phyloP scores from a whole-genome alignment of 2,113 vertebrate genomes.

The Periophthalmodon schlosseri region DNA sequence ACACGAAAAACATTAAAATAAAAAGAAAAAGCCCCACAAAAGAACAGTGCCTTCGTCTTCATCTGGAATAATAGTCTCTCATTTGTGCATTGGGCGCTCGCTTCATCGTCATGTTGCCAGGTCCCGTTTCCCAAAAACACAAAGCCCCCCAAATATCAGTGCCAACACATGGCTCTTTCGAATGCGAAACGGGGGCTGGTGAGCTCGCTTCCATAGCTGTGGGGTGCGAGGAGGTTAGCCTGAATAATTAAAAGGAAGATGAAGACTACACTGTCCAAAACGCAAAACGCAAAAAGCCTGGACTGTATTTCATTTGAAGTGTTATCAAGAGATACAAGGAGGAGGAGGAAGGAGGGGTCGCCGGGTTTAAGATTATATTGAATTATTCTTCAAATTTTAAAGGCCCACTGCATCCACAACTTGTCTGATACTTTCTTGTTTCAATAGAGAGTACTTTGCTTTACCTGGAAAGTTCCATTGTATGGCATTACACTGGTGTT shows the following conservation, averaged over 20 bases:
- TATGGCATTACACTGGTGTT: too few species aligned
- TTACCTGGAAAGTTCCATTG: too few species aligned
- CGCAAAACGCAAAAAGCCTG: slow-evolving; percentile 49
- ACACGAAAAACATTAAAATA: slow-evolving; percentile 37
- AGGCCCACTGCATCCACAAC: too few species aligned
- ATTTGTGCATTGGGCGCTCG: slow-evolving; percentile 37
- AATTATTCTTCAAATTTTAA: too few species aligned
- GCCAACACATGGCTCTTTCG: slow-evolving; percentile 65
- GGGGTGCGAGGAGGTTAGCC: slow-evolving; percentile 62
- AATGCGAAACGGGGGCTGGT: slow-evolving; percentile 40
- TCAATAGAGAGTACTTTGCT: too few species aligned
- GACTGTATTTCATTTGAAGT: slow-evolving; percentile 41
- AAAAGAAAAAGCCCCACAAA: neutral
- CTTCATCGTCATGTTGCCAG: slow-evolving; percentile 49
- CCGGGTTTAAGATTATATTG: neutral
- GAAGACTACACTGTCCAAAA: slow-evolving; percentile 50
- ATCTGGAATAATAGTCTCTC: slow-evolving; percentile 64
- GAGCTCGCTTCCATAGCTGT: slow-evolving; percentile 55
- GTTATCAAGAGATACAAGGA: slow-evolving; percentile 1
- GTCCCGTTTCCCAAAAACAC: slow-evolving; percentile 52
- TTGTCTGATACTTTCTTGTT: too few species aligned
- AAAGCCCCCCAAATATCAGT: slow-evolving; percentile 70
- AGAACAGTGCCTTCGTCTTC: slow-evolving; percentile 49
- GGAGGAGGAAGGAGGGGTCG: neutral
- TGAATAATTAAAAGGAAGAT: slow-evolving; percentile 71